These are phyloP conservation scores for Meteorus colon DNA, from an alignment of 2,888 invertebrate species.

Conservation along the genomic window DNA sequence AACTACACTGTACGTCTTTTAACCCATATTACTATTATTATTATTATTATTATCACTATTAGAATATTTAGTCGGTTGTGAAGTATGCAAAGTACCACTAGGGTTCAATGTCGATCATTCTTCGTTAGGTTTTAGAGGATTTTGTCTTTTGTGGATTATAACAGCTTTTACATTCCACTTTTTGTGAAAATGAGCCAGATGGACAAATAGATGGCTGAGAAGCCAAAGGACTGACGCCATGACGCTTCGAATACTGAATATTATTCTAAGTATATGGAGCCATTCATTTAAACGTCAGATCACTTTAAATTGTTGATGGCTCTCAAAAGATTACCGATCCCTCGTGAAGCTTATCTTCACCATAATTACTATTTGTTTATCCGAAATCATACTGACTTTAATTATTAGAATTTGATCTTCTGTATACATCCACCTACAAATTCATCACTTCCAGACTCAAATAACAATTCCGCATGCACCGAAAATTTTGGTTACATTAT, in stretches of 20 bases:
- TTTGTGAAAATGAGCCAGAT: conserved; percentile 8
- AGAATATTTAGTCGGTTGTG: too few species aligned
- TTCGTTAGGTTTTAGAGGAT: conserved; percentile 36
- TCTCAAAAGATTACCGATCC: neutral
- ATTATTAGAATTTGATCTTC: conserved; percentile 57
- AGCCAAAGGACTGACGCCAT: neutral
- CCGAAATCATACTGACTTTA: conserved; percentile 63
- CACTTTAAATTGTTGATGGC: neutral
- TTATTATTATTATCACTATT: too few species aligned
- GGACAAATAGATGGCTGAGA: conserved; percentile 11
- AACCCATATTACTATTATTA: neutral
- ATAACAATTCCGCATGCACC: too few species aligned
- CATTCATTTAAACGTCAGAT: neutral
- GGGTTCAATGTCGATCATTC: conserved; percentile 44
- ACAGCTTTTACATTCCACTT: conserved; percentile 32
- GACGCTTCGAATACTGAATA: neutral
- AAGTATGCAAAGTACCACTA: neutral
- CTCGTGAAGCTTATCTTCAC: neutral
- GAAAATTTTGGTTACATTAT: too few species aligned
- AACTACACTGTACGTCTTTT: neutral
- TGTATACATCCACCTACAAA: neutral
- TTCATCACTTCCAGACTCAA: too few species aligned
- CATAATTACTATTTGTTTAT: conserved; percentile 61
- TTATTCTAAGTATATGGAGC: neutral
- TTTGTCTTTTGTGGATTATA: conserved; percentile 47